Conservation (phyloP, 1,140 invertebrate species). For the Drosophila virilis region DNA sequence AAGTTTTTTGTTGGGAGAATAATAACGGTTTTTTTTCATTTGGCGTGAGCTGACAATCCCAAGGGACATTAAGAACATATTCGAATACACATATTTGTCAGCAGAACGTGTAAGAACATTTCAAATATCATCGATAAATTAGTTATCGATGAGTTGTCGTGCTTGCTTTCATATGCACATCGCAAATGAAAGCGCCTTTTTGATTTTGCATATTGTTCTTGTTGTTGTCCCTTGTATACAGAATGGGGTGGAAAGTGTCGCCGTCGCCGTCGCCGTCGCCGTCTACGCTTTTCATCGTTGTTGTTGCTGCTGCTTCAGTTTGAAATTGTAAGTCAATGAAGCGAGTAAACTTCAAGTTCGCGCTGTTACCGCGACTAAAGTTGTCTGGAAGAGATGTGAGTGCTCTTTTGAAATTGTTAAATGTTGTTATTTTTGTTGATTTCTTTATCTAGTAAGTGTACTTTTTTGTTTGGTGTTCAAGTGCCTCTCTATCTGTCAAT, state of each 20-base stretch:
- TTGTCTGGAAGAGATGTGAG: slow-evolving; percentile 84
- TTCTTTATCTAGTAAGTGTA: slow-evolving; percentile 66
- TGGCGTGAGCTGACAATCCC: neutral
- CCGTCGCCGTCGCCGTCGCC: slow-evolving; percentile 24
- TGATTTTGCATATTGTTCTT: slow-evolving; percentile 44
- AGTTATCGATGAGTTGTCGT: slow-evolving; percentile 47
- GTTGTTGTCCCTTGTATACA: slow-evolving; percentile 43
- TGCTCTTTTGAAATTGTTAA: slow-evolving; percentile 62
- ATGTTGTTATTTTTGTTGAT: slow-evolving; percentile 52
- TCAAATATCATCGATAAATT: slow-evolving; percentile 18
- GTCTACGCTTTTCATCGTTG: slow-evolving; percentile 48
- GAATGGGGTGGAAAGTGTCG: slow-evolving; percentile 71
- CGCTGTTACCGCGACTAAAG: slow-evolving; percentile 84
- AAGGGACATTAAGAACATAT: neutral
- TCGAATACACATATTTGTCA: neutral
- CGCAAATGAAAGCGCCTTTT: slow-evolving; percentile 46
- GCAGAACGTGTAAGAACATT: neutral
- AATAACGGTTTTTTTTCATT: no score
- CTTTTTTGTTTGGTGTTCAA: slow-evolving; percentile 54
- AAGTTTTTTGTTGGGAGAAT: no score
- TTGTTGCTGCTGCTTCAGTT: slow-evolving; percentile 67
- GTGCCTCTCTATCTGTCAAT: slow-evolving; percentile 53
- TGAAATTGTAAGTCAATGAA: slow-evolving; percentile 84
- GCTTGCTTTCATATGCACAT: slow-evolving; percentile 15
- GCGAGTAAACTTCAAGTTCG: slow-evolving; percentile 84